These are phyloP conservation scores for Symphodus melops DNA, from an alignment of 2,113 vertebrate species.

Conservation along the genomic window DNA sequence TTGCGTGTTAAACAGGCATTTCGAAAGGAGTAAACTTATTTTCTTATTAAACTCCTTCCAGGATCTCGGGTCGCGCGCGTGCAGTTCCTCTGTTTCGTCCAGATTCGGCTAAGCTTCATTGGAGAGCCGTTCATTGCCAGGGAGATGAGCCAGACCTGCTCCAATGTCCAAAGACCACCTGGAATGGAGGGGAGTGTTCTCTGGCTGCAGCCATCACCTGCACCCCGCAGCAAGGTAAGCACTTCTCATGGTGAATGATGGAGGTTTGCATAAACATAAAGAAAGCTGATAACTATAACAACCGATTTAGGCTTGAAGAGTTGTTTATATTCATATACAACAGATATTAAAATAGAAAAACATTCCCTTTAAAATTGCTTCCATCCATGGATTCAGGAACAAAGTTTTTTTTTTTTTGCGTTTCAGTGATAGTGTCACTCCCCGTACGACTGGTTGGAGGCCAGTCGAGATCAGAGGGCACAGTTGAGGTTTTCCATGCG, in stretches of 20 bases:
- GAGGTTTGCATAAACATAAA: not conserved
- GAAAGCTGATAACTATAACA: not conserved
- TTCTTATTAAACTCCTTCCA: slow-evolving; percentile 59
- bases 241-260: not conserved
- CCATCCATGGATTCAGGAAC: not conserved
- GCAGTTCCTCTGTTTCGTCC: slow-evolving; percentile 79
- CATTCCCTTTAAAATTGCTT: not conserved
- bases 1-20: not conserved
- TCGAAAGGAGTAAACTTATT: not conserved
- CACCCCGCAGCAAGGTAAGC: slow-evolving; percentile 82
- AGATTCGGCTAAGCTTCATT: slow-evolving; percentile 83
- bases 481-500: slow-evolving; percentile 91
- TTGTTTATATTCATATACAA: too few species aligned
- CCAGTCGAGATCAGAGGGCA: slow-evolving; percentile 83
- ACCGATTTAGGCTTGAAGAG: not conserved
- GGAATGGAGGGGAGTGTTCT: slow-evolving; percentile 85
- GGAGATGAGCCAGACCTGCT: slow-evolving; percentile 89
- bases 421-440: slow-evolving; percentile 78
- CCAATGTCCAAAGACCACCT: slow-evolving; percentile 86
- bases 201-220: slow-evolving; percentile 88
- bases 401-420: not conserved
- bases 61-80: slow-evolving; percentile 85
- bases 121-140: slow-evolving; percentile 86
- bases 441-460: slow-evolving; percentile 88
- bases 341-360: too few species aligned